These are phyloP conservation scores for Zosterops pallidus DNA, from an alignment of 2,113 vertebrate species.

Conservation along the genomic window DNA sequence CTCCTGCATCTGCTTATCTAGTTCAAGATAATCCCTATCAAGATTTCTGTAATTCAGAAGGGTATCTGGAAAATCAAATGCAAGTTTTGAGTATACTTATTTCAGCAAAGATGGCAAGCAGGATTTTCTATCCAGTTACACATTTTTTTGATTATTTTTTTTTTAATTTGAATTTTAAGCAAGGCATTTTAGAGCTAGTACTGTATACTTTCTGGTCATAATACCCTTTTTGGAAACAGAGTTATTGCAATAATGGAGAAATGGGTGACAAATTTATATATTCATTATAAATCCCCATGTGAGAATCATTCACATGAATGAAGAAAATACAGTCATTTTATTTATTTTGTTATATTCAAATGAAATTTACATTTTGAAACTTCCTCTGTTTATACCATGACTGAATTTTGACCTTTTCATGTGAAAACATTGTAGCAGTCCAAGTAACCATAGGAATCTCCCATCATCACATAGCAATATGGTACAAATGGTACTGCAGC, in stretches of 20 bases:
- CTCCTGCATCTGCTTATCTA: neutral
- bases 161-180: neutral
- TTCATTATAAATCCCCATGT: neutral
- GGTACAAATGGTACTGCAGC: neutral
- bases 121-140: neutral
- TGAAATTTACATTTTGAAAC: neutral
- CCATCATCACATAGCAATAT: neutral
- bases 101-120: neutral
- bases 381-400: neutral
- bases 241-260: neutral
- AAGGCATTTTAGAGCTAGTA: neutral
- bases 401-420: constrained; percentile 20
- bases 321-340: neutral
- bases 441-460: constrained; percentile 7
- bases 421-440: neutral
- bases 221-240: neutral
- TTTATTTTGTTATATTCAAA: neutral
- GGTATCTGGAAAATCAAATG: neutral
- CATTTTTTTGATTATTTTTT: neutral
- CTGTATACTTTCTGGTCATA: neutral
- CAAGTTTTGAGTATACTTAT: neutral
- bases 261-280: neutral
- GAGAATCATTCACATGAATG: neutral
- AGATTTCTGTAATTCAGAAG: neutral
- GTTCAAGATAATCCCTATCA: neutral